phyloP scores from a whole-genome alignment of 2,113 vertebrate genomes.

The Myrmecobius fasciatus region DNA sequence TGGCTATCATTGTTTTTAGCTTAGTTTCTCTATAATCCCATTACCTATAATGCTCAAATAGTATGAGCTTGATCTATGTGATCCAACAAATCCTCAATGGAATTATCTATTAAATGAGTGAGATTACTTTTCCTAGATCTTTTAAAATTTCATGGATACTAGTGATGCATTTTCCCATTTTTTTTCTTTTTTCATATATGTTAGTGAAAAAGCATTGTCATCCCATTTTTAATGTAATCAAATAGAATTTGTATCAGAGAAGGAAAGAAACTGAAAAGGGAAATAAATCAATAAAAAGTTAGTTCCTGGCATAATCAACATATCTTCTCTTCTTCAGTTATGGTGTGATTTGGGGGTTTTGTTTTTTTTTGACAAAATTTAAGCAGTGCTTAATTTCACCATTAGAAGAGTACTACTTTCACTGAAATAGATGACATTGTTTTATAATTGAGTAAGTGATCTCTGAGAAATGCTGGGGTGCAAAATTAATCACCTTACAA shows the following conservation, averaged over 20 bases:
- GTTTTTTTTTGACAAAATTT: not conserved
- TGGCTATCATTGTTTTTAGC: not conserved
- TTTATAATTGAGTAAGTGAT: not conserved
- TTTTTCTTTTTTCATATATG: not conserved
- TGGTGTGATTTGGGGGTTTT: not conserved
- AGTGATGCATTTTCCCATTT: not conserved
- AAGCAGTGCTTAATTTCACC: not conserved
- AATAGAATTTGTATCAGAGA: not conserved
- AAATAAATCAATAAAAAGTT: not conserved
- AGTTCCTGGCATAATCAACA: not conserved
- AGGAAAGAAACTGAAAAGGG: not conserved
- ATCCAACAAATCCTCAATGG: not conserved
- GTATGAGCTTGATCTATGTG: not conserved
- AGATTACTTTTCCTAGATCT: not conserved
- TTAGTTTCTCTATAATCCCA: not conserved
- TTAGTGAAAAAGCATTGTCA: not conserved
- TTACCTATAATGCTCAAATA: not conserved
- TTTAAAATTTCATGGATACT: not conserved
- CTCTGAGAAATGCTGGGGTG: not conserved
- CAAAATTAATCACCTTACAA: not conserved
- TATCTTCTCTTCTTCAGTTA: not conserved
- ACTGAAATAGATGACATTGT: not conserved
- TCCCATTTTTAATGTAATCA: not conserved
- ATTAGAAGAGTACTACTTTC: not conserved
- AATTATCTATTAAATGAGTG: not conserved